A percentile compares a stretch with the other conserved stretches of the same genome.
Conservation (phyloP, 2,797 vertebrate species). For the Rhincodon typus region DNA sequence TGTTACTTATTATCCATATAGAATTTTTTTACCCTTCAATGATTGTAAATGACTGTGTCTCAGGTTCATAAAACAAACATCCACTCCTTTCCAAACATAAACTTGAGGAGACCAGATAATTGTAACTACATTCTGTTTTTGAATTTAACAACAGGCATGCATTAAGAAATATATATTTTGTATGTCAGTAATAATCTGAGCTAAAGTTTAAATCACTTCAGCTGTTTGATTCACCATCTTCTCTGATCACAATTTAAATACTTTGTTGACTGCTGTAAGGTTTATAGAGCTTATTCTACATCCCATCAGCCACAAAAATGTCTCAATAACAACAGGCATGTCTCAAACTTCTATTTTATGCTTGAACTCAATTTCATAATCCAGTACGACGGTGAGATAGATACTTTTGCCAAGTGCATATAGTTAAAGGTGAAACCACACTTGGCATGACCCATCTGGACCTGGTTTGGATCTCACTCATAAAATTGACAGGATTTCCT, state of each 20-base stretch:
- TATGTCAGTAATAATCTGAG: background rate
- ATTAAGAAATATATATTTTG: constrained; percentile 23
- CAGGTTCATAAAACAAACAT: background rate
- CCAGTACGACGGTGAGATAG: background rate
- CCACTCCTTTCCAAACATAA: background rate
- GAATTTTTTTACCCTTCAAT: background rate
- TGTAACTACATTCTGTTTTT: background rate
- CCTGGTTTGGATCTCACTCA: too few relatives aligned
- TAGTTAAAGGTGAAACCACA: constrained; percentile 4
- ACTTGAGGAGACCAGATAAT: background rate
- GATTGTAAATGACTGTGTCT: background rate
- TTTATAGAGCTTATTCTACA: constrained; percentile 22
- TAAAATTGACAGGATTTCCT: too few relatives aligned
- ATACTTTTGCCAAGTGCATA: background rate
- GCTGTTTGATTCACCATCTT: constrained; percentile 33
- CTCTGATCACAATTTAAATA: constrained; percentile 16
- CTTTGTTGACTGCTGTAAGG: constrained; percentile 12
- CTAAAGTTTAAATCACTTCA: constrained; percentile 28
- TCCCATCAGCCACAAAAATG: constrained; percentile 24
- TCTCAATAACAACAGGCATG: constrained; percentile 13
- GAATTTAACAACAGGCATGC: background rate
- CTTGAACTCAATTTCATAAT: constrained; percentile 11
- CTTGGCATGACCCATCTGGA: background rate
- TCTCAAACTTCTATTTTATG: constrained; percentile 7
- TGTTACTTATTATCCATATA: background rate